Evolutionary conservation across 2,797 vertebrate genomes (phyloP).

Genomic region (Bucorvus abyssinicus): DNA sequence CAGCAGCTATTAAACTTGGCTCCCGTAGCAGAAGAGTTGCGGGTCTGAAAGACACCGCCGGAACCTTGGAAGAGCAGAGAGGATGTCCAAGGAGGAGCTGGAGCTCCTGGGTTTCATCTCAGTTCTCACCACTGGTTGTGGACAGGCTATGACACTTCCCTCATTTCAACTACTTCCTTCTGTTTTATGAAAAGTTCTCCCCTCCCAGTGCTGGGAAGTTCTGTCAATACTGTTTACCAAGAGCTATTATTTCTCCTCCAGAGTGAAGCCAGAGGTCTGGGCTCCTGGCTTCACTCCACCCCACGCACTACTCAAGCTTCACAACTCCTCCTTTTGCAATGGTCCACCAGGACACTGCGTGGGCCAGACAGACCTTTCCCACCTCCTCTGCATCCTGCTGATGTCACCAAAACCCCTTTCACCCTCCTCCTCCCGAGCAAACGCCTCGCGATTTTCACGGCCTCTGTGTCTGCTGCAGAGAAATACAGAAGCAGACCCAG

Average conservation of each 20-base stretch:
- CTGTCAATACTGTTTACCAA: no score
- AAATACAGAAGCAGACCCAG: neutral
- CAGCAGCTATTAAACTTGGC: neutral
- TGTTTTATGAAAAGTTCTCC: neutral
- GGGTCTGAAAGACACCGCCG: neutral
- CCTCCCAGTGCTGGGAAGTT: neutral
- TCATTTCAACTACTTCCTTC: neutral
- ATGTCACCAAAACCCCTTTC: neutral
- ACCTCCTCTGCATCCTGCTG: neutral
- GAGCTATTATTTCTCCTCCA: neutral
- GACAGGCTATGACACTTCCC: neutral
- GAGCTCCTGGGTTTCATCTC: neutral
- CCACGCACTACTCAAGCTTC: neutral
- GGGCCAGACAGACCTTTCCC: neutral
- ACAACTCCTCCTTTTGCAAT: neutral
- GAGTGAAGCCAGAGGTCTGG: neutral
- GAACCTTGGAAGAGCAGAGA: neutral
- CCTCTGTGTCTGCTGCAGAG: neutral
- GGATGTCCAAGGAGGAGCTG: neutral
- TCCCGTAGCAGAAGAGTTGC: rapidly evolving
- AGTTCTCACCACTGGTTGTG: neutral
- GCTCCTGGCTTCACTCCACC: neutral
- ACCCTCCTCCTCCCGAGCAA: neutral
- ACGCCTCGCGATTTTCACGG: neutral
- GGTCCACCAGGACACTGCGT: neutral